These are phyloP conservation scores for Melanotaenia duboulayi DNA, from an alignment of 2,113 vertebrate genomes.

Conservation along the genomic window DNA sequence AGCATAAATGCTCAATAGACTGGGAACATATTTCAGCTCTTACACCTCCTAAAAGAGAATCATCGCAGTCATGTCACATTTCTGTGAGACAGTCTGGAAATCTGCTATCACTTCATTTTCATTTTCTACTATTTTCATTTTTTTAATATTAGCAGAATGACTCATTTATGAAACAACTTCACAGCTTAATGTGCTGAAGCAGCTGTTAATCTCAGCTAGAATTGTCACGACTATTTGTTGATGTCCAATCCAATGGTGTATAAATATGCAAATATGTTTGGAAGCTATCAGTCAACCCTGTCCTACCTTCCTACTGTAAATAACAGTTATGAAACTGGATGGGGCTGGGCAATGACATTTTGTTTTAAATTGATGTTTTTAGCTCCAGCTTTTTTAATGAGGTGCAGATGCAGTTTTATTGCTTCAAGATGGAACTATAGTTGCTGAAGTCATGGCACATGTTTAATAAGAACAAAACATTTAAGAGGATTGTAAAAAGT, in stretches of 20 bases:
- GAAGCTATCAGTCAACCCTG: neutral
- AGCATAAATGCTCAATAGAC: neutral
- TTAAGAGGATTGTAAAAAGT: neutral
- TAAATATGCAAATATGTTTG: neutral
- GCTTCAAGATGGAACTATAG: constrained; percentile 42
- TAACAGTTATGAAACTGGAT: neutral
- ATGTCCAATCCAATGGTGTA: neutral
- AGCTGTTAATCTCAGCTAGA: neutral
- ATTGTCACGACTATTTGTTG: neutral
- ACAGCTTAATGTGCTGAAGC: neutral
- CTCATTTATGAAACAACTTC: neutral
- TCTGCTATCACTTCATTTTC: neutral
- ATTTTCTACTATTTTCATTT: too few relatives aligned
- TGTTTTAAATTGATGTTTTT: neutral
- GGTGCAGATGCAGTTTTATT: constrained; percentile 51
- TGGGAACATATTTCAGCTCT: neutral
- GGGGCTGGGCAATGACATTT: neutral
- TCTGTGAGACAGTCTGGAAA: neutral
- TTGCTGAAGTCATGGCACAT: constrained; percentile 53
- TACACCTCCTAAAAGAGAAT: neutral
- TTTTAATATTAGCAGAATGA: neutral
- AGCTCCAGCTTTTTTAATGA: constrained; percentile 15
- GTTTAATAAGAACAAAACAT: constrained; percentile 1
- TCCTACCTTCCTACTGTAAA: neutral
- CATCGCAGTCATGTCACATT: neutral